A percentile compares a stretch with the other conserved stretches of the same genome.
These are phyloP conservation scores for Drosophila siamana DNA, from an alignment of 2,888 invertebrate genomes.

Conservation along the genomic window DNA sequence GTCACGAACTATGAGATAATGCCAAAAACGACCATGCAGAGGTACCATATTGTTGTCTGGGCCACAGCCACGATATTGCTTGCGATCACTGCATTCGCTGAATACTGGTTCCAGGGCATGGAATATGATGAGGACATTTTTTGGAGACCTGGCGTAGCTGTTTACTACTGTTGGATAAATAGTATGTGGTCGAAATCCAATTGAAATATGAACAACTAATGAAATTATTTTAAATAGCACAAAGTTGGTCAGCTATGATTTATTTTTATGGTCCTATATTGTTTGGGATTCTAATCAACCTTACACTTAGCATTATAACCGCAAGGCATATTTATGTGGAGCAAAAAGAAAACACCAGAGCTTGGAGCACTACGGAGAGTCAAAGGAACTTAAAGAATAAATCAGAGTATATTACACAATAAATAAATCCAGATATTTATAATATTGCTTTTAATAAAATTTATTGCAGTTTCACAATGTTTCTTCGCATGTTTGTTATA, in stretches of 20 bases:
- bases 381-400: not conserved
- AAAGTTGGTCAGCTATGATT: constrained; percentile 56
- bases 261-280: constrained; percentile 75
- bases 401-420: constrained; percentile 5
- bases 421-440: not conserved
- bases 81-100: constrained; percentile 49
- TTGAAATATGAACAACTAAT: not conserved
- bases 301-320: constrained; percentile 68
- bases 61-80: constrained; percentile 62
- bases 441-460: not conserved
- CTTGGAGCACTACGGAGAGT: not conserved
- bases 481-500: constrained; percentile 91
- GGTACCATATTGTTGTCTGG: constrained; percentile 75
- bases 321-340: constrained; percentile 66
- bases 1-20: constrained; percentile 27
- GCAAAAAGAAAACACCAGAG: constrained; percentile 62
- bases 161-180: constrained; percentile 87
- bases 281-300: constrained; percentile 68
- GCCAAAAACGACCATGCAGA: fast-evolving
- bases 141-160: constrained; percentile 86
- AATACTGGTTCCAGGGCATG: not conserved
- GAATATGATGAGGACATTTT: not conserved
- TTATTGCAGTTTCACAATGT: constrained; percentile 88
- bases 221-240: constrained; percentile 26
- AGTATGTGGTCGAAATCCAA: constrained; percentile 81